These are phyloP conservation scores for Botrylloides violaceus DNA, from an alignment of 23 tunicate species.

Conservation along the genomic window DNA sequence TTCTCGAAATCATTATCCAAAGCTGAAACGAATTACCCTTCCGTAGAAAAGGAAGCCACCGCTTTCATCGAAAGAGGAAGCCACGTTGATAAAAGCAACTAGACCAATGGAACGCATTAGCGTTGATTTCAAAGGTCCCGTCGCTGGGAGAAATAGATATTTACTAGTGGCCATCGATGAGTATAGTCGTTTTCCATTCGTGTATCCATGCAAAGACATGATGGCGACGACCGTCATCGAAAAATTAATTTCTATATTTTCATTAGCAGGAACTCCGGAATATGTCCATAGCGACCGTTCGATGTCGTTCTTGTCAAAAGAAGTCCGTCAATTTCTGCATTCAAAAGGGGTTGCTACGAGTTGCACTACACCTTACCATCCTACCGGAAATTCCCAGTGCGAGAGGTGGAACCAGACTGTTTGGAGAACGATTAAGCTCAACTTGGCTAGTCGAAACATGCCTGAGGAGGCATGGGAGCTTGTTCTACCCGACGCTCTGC, in stretches of 20 bases:
- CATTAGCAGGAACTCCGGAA: not conserved
- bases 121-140: too few species aligned
- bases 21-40: too few species aligned
- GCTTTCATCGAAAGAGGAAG: too few species aligned
- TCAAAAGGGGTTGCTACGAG: not conserved
- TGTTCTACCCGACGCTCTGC: not conserved
- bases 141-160: too few species aligned
- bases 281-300: too few species aligned
- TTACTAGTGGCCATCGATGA: too few species aligned
- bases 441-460: not conserved
- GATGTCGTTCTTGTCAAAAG: not conserved
- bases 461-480: not conserved
- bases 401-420: conserved; percentile 14
- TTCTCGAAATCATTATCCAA: too few species aligned
- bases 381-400: conserved; percentile 12
- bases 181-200: not conserved
- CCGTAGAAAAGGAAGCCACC: too few species aligned
- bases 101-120: too few species aligned
- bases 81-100: too few species aligned
- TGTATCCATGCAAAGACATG: not conserved
- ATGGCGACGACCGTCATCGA: not conserved
- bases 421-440: conserved; percentile 13
- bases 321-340: not conserved
- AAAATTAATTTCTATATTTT: not conserved
- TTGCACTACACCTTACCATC: conserved; percentile 8